These are phyloP conservation scores for Nephrotoma guestfalica DNA, from an alignment of 2,888 invertebrate species.

Conservation along the genomic window DNA sequence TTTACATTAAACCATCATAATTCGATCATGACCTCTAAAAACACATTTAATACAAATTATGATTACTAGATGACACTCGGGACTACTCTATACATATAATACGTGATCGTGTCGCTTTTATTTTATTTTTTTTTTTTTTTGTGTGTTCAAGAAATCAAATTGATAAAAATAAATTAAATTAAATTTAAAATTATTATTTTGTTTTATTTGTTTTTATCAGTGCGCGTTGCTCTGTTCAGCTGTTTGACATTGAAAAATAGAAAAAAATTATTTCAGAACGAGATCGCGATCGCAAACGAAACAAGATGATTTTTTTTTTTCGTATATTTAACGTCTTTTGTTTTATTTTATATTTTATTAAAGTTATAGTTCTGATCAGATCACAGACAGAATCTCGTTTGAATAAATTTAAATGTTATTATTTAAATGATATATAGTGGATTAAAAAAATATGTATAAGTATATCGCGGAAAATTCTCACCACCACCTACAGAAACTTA, in stretches of 20 bases:
- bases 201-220: neutral
- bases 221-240: neutral
- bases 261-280: neutral
- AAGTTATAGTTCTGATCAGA: neutral
- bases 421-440: neutral
- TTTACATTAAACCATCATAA: neutral
- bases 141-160: neutral
- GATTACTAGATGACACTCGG: neutral
- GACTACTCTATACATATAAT: neutral
- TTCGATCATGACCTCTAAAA: neutral
- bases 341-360: neutral
- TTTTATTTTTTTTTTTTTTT: too few species aligned
- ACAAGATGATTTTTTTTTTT: neutral
- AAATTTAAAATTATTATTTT: neutral
- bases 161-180: neutral
- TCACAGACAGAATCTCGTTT: conserved; percentile 3
- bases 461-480: neutral
- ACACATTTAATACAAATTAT: neutral
- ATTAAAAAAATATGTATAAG: neutral
- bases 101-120: neutral
- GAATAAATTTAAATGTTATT: neutral
- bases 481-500: neutral
- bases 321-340: neutral
- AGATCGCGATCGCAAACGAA: neutral
- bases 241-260: neutral